phyloP scores from a whole-genome alignment of 1,140 invertebrate species.

The Zaprionus camerounensis region DNA sequence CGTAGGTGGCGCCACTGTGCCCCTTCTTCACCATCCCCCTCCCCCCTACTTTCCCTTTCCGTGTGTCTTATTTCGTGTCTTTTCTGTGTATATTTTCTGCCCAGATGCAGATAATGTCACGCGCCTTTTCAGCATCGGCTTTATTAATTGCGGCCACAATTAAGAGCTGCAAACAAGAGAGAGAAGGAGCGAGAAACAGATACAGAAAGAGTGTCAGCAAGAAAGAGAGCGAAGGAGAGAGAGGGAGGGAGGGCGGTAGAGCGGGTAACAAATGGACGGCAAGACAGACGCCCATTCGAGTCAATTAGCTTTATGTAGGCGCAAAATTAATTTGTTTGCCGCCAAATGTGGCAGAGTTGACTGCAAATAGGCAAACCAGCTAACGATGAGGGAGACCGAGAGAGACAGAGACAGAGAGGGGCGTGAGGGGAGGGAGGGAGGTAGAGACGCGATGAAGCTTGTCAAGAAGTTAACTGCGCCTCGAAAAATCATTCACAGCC shows the following conservation, averaged over 20 bases:
- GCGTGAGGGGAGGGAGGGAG: neutral
- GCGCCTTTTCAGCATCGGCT: constrained; percentile 17
- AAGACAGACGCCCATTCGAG: constrained; percentile 56
- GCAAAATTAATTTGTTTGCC: constrained; percentile 79
- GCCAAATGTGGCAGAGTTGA: constrained; percentile 67
- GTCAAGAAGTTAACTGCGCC: constrained; percentile 30
- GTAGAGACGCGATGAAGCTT: neutral
- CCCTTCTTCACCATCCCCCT: too few relatives aligned
- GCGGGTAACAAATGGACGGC: constrained; percentile 6
- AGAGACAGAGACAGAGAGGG: constrained; percentile 6
- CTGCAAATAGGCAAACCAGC: constrained; percentile 32
- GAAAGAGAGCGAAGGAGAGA: neutral
- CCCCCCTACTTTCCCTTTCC: too few relatives aligned
- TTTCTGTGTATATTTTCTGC: neutral
- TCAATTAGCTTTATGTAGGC: constrained; percentile 77
- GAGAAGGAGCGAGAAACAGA: neutral
- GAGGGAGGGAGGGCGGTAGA: constrained; percentile 1
- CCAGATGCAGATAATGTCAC: constrained; percentile 55
- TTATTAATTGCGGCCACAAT: constrained; percentile 54
- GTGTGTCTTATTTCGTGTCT: neutral
- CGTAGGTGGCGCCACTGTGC: constrained; percentile 46
- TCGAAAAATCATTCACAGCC: constrained; percentile 27
- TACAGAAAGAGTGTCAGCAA: neutral
- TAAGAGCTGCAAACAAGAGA: constrained; percentile 36
- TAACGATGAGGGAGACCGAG: constrained; percentile 2